Evolutionary conservation across 2,888 invertebrate species (phyloP).

Genomic region (Clivina fossor): DNA sequence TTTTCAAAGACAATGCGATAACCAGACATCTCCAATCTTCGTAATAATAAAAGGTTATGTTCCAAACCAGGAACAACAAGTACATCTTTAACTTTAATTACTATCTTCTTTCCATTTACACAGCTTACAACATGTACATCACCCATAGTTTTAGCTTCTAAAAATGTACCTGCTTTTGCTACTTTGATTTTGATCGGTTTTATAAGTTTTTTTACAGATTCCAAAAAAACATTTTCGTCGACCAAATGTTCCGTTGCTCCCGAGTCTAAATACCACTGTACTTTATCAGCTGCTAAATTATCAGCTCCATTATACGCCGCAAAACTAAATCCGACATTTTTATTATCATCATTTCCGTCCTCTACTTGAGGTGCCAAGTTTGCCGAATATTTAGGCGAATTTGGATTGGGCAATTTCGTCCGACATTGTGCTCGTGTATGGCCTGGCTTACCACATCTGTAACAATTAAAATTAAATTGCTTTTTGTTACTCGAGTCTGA

Average conservation of each 20-base stretch:
- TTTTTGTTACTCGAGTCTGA: too few relatives aligned
- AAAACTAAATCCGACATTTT: slow-evolving; percentile 2
- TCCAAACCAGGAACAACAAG: slow-evolving; percentile 36
- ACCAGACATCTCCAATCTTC: slow-evolving; percentile 40
- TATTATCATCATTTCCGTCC: not conserved
- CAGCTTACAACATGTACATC: slow-evolving; percentile 31
- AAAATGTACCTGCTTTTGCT: slow-evolving; percentile 36
- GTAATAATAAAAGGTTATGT: slow-evolving; percentile 40
- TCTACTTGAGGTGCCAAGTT: too few relatives aligned
- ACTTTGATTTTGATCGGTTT: slow-evolving; percentile 37
- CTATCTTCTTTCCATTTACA: slow-evolving; percentile 26
- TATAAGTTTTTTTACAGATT: slow-evolving; percentile 33
- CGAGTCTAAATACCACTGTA: slow-evolving; percentile 39
- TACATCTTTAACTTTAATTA: slow-evolving; percentile 37
- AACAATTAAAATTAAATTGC: too few relatives aligned
- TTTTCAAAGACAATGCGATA: slow-evolving; percentile 39
- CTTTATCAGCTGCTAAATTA: not conserved
- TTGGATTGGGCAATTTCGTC: too few relatives aligned
- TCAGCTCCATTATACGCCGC: not conserved
- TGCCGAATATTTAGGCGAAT: not conserved
- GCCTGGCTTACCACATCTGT: too few relatives aligned
- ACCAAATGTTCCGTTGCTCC: slow-evolving; percentile 41
- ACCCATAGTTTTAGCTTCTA: slow-evolving; percentile 30
- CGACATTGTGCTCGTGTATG: too few relatives aligned
- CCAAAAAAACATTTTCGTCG: slow-evolving; percentile 16